Evolutionary conservation across 2,888 invertebrate species (phyloP).

Genomic region (Alentia gelatinosa): DNA sequence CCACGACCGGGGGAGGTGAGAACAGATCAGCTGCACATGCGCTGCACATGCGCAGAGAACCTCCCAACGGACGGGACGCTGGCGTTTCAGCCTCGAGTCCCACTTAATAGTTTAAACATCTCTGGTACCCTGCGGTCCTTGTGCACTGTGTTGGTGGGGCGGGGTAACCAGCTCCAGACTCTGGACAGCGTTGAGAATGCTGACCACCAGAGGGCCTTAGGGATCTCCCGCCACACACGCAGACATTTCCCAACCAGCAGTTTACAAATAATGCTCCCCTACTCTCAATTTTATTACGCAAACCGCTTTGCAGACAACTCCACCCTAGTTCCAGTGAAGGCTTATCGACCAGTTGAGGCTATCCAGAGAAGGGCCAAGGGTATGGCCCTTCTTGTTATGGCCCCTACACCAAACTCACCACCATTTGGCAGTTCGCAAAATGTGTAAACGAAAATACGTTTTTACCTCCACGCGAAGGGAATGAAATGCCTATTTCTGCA

Average conservation of each 20-base stretch:
- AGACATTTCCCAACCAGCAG: too few relatives aligned
- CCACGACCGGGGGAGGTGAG: background rate
- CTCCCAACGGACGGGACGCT: background rate
- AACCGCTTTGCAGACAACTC: background rate
- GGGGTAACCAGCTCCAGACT: too few relatives aligned
- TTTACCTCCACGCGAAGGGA: background rate
- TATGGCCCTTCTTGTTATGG: background rate
- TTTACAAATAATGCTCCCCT: background rate
- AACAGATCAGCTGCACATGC: background rate
- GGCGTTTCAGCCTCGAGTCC: background rate
- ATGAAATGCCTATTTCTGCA: too few relatives aligned
- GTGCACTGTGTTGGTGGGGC: too few relatives aligned
- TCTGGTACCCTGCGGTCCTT: too few relatives aligned
- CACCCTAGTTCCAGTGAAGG: background rate
- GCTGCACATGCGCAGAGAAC: background rate
- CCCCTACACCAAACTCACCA: background rate
- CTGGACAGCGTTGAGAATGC: too few relatives aligned
- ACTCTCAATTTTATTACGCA: background rate
- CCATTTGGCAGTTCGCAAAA: background rate
- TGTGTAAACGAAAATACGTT: background rate
- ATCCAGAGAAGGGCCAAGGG: background rate
- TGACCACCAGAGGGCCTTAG: too few relatives aligned
- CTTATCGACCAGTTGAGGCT: background rate
- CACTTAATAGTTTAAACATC: background rate
- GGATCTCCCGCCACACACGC: too few relatives aligned